Evolutionary conservation across 2,888 invertebrate species (phyloP).

Genomic region (Amphimallon solstitiale): DNA sequence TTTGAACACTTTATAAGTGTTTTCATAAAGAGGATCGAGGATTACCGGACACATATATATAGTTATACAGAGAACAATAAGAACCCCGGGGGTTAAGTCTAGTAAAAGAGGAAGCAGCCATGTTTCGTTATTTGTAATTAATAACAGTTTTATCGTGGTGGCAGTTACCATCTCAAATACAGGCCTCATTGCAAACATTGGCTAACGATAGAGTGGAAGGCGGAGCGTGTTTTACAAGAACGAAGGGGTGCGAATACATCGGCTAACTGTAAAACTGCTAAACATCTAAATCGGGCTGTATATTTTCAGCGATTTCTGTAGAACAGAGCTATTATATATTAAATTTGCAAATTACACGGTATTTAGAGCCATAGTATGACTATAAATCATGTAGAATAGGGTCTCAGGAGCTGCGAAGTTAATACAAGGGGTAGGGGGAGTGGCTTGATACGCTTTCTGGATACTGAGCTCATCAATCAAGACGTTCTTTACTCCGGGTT

Average conservation of each 20-base stretch:
- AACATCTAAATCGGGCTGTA: constrained; percentile 56
- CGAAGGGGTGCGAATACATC: constrained; percentile 56
- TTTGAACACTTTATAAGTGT: constrained; percentile 1
- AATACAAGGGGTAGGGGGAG: constrained; percentile 58
- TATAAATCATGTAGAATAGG: constrained; percentile 71
- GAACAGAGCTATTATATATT: constrained; percentile 71
- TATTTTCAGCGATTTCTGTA: constrained; percentile 61
- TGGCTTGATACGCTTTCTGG: constrained; percentile 43
- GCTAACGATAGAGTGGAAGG: constrained; percentile 55
- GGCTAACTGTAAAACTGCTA: constrained; percentile 55
- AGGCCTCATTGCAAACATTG: constrained; percentile 53
- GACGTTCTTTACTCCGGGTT: constrained; percentile 29
- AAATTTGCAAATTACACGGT: constrained; percentile 81
- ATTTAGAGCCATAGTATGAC: constrained; percentile 77
- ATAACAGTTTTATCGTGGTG: constrained; percentile 51
- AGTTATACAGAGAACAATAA: neutral
- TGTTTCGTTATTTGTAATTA: constrained; percentile 55
- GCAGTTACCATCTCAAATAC: constrained; percentile 48
- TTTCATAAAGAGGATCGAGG: constrained; percentile 8
- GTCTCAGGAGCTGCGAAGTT: constrained; percentile 59
- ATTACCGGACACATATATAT: neutral
- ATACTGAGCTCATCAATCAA: constrained; percentile 40
- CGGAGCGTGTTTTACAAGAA: constrained; percentile 53
- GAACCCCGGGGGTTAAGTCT: constrained; percentile 4
- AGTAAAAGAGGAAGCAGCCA: constrained; percentile 45